phyloP scores from a whole-genome alignment of 2,113 vertebrate species.

The Gyps fulvus region DNA sequence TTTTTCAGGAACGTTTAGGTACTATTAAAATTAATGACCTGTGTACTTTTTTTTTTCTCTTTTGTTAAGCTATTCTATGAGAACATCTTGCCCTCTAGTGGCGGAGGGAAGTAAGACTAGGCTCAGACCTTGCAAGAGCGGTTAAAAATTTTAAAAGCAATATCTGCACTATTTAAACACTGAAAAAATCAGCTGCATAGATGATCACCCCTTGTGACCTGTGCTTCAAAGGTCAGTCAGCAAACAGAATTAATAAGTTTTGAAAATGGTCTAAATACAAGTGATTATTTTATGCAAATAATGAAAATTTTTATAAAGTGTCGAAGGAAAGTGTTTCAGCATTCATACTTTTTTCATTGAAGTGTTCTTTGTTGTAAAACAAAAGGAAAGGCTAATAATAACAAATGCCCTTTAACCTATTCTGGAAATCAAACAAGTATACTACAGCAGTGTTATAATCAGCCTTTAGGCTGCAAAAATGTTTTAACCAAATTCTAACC shows the following conservation, averaged over 20 bases:
- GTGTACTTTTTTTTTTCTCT: fast-evolving
- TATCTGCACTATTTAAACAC: background rate
- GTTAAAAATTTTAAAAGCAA: background rate
- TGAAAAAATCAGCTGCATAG: background rate
- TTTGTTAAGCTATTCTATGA: background rate
- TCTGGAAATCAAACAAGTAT: background rate
- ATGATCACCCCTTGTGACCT: background rate
- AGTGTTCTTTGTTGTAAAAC: background rate
- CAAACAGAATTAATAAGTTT: background rate
- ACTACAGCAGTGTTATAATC: background rate
- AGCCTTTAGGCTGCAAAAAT: background rate
- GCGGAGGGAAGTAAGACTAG: background rate
- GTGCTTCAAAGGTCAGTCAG: background rate
- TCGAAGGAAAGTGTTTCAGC: background rate
- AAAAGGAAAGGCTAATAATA: background rate
- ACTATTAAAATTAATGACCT: background rate
- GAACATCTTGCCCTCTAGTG: conserved; percentile 29
- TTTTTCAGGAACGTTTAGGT: background rate
- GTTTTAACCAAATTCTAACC: background rate
- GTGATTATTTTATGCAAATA: background rate
- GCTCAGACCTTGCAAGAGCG: background rate
- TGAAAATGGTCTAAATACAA: background rate
- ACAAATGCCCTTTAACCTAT: background rate
- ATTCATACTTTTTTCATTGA: background rate
- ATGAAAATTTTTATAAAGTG: background rate